Percentiles rank a stretch among this genome's conserved stretches.
These are phyloP conservation scores for Rhabdornis inornatus DNA, from an alignment of 2,113 vertebrate genomes.

Conservation along the genomic window DNA sequence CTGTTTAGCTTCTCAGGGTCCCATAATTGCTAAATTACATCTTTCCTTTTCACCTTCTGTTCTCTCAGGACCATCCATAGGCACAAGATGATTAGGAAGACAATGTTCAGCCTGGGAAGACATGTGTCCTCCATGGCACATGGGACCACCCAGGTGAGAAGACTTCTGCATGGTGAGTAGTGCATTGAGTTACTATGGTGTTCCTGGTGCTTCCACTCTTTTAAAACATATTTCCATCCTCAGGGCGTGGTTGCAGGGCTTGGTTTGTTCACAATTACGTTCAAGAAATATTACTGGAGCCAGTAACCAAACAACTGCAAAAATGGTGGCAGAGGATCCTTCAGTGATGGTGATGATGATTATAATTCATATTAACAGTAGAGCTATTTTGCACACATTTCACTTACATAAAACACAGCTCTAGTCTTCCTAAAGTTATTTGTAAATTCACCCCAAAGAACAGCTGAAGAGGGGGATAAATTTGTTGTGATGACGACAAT, in stretches of 20 bases:
- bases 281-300: not conserved
- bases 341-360: not conserved
- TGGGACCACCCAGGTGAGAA: slow-evolving; percentile 31
- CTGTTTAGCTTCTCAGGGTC: not conserved
- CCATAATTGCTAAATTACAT: not conserved
- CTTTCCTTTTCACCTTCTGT: not conserved
- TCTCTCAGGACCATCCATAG: not conserved
- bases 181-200: not conserved
- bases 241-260: not conserved
- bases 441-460: not conserved
- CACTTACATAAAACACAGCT: not conserved
- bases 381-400: not conserved
- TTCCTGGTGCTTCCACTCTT: not conserved
- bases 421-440: not conserved
- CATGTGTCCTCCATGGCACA: not conserved
- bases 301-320: not conserved
- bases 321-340: not conserved
- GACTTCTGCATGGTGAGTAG: slow-evolving; percentile 63
- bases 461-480: not conserved
- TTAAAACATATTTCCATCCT: not conserved
- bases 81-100: slow-evolving; percentile 23
- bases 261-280: not conserved
- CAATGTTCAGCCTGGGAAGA: not conserved
- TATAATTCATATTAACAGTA: not conserved
- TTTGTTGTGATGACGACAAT: not conserved